Conservation (phyloP, 1,140 invertebrate genomes). For the Brachionus rubens region DNA sequence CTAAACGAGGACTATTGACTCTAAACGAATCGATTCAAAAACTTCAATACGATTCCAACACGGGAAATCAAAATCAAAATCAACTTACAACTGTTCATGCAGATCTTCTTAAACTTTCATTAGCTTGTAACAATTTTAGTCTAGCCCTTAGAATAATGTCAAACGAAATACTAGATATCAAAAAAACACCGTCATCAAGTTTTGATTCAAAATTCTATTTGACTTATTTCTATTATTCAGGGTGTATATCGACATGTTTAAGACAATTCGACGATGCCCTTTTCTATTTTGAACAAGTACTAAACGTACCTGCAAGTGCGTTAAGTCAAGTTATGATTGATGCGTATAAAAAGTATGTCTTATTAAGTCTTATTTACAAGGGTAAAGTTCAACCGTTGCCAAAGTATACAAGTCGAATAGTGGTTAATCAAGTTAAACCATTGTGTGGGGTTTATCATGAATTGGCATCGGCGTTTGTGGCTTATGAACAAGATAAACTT, state of each 20-base stretch:
- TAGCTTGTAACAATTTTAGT: constrained; percentile 85
- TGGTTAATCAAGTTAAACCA: constrained; percentile 13
- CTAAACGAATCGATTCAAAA: not conserved
- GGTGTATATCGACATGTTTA: constrained; percentile 87
- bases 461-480: not conserved
- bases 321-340: constrained; percentile 94
- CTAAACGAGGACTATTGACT: not conserved
- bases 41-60: constrained; percentile 24
- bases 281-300: constrained; percentile 83
- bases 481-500: not conserved
- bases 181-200: constrained; percentile 72
- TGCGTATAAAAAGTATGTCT: constrained; percentile 90
- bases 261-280: constrained; percentile 87
- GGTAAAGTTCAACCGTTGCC: constrained; percentile 70
- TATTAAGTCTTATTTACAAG: constrained; percentile 83
- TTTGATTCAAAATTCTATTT: constrained; percentile 89
- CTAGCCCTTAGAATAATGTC: constrained; percentile 83
- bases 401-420: constrained; percentile 25
- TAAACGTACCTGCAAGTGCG: constrained; percentile 84
- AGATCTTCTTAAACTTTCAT: constrained; percentile 71
- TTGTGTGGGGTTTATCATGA: constrained; percentile 40
- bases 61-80: not conserved
- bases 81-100: constrained; percentile 89
- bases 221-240: constrained; percentile 92
- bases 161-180: constrained; percentile 84